A percentile compares a stretch with the other conserved stretches of the same genome.
Evolutionary conservation across 1,140 invertebrate genomes (phyloP).

Genomic region (Zaprionus davidi): DNA sequence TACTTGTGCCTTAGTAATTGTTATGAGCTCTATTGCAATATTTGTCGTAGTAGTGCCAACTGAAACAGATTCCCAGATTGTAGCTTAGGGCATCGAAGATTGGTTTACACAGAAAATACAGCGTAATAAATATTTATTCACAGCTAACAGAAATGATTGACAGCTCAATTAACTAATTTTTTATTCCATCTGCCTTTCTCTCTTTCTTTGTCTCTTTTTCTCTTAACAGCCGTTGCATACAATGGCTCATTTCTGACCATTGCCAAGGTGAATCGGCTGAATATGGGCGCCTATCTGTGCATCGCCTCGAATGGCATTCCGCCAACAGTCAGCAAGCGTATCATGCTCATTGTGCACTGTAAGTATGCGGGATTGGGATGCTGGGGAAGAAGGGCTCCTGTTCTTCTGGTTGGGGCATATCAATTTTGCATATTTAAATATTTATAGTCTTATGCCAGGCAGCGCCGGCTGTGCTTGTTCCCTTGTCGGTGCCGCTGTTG

Average conservation of each 20-base stretch:
- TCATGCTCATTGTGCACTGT: slow-evolving; percentile 95
- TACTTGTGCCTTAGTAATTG: slow-evolving; percentile 7
- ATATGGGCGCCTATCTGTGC: slow-evolving; percentile 96
- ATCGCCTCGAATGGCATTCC: slow-evolving; percentile 94
- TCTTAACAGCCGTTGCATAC: slow-evolving; percentile 86
- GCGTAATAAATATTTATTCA: slow-evolving; percentile 5
- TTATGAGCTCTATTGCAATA: neutral
- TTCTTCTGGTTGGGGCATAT: slow-evolving; percentile 50
- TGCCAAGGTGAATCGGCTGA: slow-evolving; percentile 92
- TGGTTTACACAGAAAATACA: neutral
- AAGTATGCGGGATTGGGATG: slow-evolving; percentile 84
- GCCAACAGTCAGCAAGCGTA: slow-evolving; percentile 94
- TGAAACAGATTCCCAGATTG: neutral
- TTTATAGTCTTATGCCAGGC: slow-evolving; percentile 77
- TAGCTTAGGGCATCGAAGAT: neutral
- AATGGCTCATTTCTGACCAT: slow-evolving; percentile 91
- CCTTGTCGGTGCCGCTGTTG: slow-evolving; percentile 14
- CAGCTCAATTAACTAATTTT: neutral
- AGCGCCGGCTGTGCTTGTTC: slow-evolving; percentile 27
- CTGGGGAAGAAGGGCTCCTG: neutral
- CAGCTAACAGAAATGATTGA: neutral
- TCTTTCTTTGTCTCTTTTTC: slow-evolving; percentile 10
- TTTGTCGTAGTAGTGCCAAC: neutral
- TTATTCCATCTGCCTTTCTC: neutral
- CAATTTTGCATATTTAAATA: slow-evolving; percentile 82